Base-by-base conservation (phyloP, 64 coral and sea anemone species). In the Platygyra sinensis region DNA sequence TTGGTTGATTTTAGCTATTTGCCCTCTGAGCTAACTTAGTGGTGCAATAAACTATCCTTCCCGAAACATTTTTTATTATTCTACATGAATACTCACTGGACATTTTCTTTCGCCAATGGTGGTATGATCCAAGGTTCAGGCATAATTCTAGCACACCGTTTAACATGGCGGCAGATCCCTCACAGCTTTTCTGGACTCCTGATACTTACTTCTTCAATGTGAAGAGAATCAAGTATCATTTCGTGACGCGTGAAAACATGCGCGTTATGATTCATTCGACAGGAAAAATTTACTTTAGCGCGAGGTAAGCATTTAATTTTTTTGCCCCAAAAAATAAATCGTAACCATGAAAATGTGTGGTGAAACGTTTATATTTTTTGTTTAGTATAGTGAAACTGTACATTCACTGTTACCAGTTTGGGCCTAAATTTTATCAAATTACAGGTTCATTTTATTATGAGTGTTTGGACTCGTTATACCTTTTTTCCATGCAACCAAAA, bases 171-270 rank as follows among this genome's bases (percentile, higher is more conserved):
- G 90, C 62, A 55, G 90, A 92, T 32, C 82, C 90, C 10, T 72
- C 82, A 7, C 55, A 79, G 60, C 20, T 92, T 2, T 92, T 92
- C 28, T 92, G 90, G 90, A 92, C 86, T 79, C 90, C 90, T 19
- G 90, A 92, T 31, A 92, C 90, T 5, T 92, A 92, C 75, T 92
- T 92, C 62, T 87, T 92, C 30, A 92, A 92, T 29, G 82, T 86
- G 10, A 92, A 83, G 42, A 87, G 76, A 57, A 78, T 86, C 14
- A 77, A 79, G 29, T 92, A 71, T 73, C 90, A 92, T 54, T 65
- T 57, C 12, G 90, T 92, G 5, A 92, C 90, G 6, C 84, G 86
- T 3, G 90, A 92, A 38, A 92, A 92, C 49, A 75, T 86, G 82
- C 90, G 90, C 0, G 76, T 92, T 3, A 92, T 92, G 64, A 92